Base-by-base conservation (phyloP, 2,797 vertebrate genomes). In the Centroberyx gerrardi region DNA sequence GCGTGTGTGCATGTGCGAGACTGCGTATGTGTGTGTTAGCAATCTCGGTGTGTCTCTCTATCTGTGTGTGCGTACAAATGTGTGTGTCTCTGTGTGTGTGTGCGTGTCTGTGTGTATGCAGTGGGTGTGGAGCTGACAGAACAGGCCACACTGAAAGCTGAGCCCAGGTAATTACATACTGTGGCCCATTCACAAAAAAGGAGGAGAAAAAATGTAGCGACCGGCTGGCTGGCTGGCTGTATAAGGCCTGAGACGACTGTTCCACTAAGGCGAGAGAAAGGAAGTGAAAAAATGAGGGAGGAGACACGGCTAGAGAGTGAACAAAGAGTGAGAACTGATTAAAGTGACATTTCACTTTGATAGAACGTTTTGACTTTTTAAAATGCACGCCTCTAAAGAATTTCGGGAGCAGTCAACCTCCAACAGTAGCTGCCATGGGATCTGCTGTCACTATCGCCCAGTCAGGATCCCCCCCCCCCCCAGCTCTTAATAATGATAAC, bases 161-260 rank as follows among this genome's bases (percentile, higher is more conserved):
- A 83, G 83, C 86, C 85, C 89, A 90, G 92, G 91, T 94, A 95
- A 95, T 94, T 94, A 93, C 78, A 95, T 73, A 86, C 78, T 78
- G 74, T 63, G 68, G 79, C 91, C 83, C 90, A 93, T 93, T 94
- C 86, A 93, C 85, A 93, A 90, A 94, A 89, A 62, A 65, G 15
- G 73, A 66, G 62, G 28, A 44, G 27, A 62, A 53, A 61, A 67
- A 88, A 62, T 51, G 40, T 36, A 55, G 44, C 9, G 51, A 49
- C 28, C 0, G 77, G 63, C 79, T 84, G 83, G 62, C 66, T 72
- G 68, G 31, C 33, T 74, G 77, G 66, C 69, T 8, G 28, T 27
- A 22, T 22, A 17, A 64, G 65, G 12, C 76, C 17, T 22, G 31
- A 72, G 68, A 73, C 6, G 76, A 76, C 52, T 10, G 56, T 33